Base-by-base conservation (phyloP, 1,140 invertebrate species). In the Cotesia vestalis region DNA sequence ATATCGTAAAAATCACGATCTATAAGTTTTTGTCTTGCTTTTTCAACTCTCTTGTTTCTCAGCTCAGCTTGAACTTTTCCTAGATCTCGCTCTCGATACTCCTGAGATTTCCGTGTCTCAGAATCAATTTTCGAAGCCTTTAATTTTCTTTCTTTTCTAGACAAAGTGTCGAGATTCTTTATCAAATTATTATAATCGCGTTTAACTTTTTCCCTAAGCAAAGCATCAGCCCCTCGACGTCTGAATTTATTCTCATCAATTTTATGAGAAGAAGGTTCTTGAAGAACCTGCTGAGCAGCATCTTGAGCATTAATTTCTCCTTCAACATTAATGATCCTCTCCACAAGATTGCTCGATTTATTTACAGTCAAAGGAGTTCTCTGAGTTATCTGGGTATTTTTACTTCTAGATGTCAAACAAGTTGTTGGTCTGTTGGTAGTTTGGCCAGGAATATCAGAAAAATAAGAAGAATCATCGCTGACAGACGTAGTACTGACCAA, bases 151-250 rank as follows among this genome's bases (percentile, higher is more conserved):
- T 86, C 84, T 52, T 86, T 82, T 1, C 73, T 74, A 0, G 77
- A 69, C 4, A 81, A 75, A 38, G 79, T 73, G 69, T 85, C 75
- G 9, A 89, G 76, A 78, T 83, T 85, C 71, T 85, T 76, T 62
- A 89, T 59, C 46, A 89, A 78, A 20, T 82, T 78, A 69, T 87
- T 76, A 76, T 89, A 89, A 78, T 89, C 87, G 11, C 81, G 80
- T 55, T 84, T 81, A 1, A 88, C 80, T 78, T 80, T 84, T 75
- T 88, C 86, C 68, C 87, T 82, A 66, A 88, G 79, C 38, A 86
- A 72, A 4, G 89, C 88, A 76, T 87, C 82, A 61, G 85, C 78
- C 4, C 87, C 87, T 9, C 88, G 82, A 69, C 83, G 77, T 67
- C 87, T 75, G 0, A 84, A 80, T 46, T 77, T 79, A 62, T 59